A percentile compares a stretch with the other conserved stretches of the same genome.
Evolutionary conservation across 2,888 invertebrate genomes (phyloP).

Genomic region (Himalopsyche kuldschensis): DNA sequence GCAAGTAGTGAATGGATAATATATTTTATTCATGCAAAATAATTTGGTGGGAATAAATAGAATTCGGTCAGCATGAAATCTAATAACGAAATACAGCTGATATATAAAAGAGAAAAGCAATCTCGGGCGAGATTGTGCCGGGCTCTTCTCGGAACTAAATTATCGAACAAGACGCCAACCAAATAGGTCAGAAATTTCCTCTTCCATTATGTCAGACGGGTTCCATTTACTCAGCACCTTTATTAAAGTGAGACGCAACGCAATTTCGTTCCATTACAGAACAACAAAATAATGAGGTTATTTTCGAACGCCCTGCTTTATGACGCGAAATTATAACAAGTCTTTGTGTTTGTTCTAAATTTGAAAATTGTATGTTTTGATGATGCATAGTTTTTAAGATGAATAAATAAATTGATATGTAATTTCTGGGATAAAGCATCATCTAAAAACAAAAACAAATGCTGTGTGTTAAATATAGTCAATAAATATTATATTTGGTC

Average conservation of each 20-base stretch:
- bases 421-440: too few species aligned
- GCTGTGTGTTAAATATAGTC: too few species aligned
- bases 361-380: background rate
- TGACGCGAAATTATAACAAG: background rate
- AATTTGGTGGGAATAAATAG: background rate
- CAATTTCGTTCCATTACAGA: background rate
- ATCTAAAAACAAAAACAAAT: too few species aligned
- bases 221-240: background rate
- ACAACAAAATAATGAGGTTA: background rate
- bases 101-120: background rate
- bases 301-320: background rate
- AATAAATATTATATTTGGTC: too few species aligned
- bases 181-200: slow-evolving; percentile 1
- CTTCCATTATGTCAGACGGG: background rate
- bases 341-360: background rate
- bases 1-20: too few species aligned
- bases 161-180: background rate
- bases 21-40: too few species aligned
- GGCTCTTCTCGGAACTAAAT: background rate
- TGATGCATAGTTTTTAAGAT: too few species aligned
- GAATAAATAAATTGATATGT: too few species aligned
- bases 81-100: background rate
- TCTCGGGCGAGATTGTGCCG: background rate
- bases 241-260: background rate
- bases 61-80: background rate